Evolutionary conservation across 2,797 vertebrate genomes (phyloP).

Genomic region (Epinephelus coioides): DNA sequence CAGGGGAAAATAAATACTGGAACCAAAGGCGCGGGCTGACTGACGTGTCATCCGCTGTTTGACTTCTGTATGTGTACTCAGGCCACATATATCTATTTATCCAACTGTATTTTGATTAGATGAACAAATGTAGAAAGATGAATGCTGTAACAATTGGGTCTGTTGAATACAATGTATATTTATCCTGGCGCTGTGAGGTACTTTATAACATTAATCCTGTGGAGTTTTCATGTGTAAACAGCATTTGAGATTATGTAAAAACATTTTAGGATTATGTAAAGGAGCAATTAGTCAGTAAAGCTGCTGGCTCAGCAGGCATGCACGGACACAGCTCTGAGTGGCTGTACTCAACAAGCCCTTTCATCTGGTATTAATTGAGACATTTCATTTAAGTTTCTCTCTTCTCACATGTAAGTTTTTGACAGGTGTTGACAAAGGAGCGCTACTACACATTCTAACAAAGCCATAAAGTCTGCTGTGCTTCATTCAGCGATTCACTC

Average conservation of each 20-base stretch:
- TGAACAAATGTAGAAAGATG: constrained; percentile 80
- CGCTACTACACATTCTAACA: constrained; percentile 55
- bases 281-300: constrained; percentile 81
- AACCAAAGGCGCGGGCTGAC: constrained; percentile 59
- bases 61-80: constrained; percentile 82
- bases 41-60: constrained; percentile 73
- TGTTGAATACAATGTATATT: constrained; percentile 77
- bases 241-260: constrained; percentile 83
- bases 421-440: constrained; percentile 80
- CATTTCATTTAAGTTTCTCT: constrained; percentile 74
- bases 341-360: constrained; percentile 73
- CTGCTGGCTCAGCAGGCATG: constrained; percentile 51
- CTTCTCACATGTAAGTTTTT: constrained; percentile 65
- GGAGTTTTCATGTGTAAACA: constrained; percentile 78
- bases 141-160: constrained; percentile 63
- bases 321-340: constrained; percentile 52
- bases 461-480: constrained; percentile 31
- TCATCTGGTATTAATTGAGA: constrained; percentile 86
- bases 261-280: constrained; percentile 86
- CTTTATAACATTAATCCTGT: constrained; percentile 78
- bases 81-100: constrained; percentile 79
- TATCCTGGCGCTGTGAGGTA: constrained; percentile 75
- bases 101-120: constrained; percentile 79
- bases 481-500: constrained; percentile 14
- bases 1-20: constrained; percentile 72